These are phyloP conservation scores for Troides oblongomaculatus DNA, from an alignment of 2,888 invertebrate genomes.

Conservation along the genomic window DNA sequence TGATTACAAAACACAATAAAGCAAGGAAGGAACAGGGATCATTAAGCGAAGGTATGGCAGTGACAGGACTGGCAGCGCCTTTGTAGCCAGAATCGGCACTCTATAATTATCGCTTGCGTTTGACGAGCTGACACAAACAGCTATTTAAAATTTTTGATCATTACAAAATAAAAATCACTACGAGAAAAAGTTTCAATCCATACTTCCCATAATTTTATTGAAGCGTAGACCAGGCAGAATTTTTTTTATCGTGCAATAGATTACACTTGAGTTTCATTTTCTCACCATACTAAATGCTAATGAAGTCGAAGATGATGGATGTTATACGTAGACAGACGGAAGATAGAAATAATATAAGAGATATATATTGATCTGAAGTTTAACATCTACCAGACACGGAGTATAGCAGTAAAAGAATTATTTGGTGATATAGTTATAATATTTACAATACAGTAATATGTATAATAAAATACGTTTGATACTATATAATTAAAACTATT, in stretches of 20 bases:
- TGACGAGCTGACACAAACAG: constrained; percentile 25
- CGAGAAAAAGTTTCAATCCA: not conserved
- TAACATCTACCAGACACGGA: too few relatives aligned
- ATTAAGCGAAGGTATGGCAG: not conserved
- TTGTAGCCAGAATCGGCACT: constrained; percentile 15
- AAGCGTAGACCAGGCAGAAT: not conserved
- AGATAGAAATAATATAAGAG: too few relatives aligned
- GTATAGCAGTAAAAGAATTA: too few relatives aligned
- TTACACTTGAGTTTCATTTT: too few relatives aligned
- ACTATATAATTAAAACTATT: not conserved
- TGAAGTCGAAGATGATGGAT: too few relatives aligned
- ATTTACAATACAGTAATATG: too few relatives aligned
- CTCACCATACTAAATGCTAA: too few relatives aligned
- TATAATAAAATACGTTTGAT: not conserved
- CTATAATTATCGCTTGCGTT: constrained; percentile 26
- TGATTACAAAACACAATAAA: not conserved
- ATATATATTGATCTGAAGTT: too few relatives aligned
- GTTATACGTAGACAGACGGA: too few relatives aligned
- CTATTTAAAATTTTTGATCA: constrained; percentile 8
- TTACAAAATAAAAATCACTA: not conserved
- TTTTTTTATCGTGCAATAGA: not conserved
- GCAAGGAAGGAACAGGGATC: constrained; percentile 8
- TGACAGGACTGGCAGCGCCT: constrained; percentile 13
- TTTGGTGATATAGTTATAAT: too few relatives aligned
- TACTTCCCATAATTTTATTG: not conserved